A percentile compares a stretch with the other conserved stretches of the same genome.
Evolutionary conservation across 2,888 invertebrate genomes (phyloP).

Genomic region (Drosophila kuntzei): DNA sequence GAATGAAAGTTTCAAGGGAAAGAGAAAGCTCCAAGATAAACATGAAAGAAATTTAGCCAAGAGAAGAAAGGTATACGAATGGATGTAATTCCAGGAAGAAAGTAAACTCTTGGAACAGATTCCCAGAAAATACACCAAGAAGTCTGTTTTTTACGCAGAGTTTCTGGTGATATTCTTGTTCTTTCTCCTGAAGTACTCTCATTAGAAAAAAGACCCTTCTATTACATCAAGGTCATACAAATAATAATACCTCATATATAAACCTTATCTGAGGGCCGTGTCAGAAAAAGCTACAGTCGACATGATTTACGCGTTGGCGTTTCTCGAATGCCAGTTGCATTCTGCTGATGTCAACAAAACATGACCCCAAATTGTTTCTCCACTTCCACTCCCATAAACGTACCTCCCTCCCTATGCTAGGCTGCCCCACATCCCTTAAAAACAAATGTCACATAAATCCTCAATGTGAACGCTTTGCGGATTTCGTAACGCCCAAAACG

Average conservation of each 20-base stretch:
- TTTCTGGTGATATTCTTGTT: neutral
- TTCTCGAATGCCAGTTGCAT: slow-evolving; percentile 30
- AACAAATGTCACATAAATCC: slow-evolving; percentile 43
- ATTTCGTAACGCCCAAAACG: slow-evolving; percentile 23
- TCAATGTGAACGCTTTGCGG: slow-evolving; percentile 36
- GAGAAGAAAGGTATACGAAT: neutral
- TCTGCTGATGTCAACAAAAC: slow-evolving; percentile 59
- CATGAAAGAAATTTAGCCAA: too few species aligned
- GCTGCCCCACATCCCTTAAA: neutral
- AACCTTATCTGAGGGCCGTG: slow-evolving; percentile 21
- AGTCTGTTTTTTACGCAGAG: neutral
- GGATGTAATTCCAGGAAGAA: neutral
- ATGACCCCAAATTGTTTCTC: slow-evolving; percentile 69
- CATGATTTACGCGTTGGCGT: slow-evolving; percentile 55
- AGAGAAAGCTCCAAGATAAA: too few species aligned
- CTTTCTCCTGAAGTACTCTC: neutral
- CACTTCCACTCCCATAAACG: too few species aligned
- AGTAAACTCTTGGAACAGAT: neutral
- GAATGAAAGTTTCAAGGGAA: too few species aligned
- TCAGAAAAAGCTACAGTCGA: slow-evolving; percentile 22
- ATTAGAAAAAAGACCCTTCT: neutral
- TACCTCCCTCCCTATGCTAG: neutral
- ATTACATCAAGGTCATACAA: slow-evolving; percentile 12
- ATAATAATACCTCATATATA: slow-evolving; percentile 9
- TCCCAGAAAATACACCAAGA: too few species aligned